A percentile compares a stretch with the other conserved stretches of the same genome.
Conservation (phyloP, 2,888 invertebrate genomes). For the Steinernema hermaphroditum region DNA sequence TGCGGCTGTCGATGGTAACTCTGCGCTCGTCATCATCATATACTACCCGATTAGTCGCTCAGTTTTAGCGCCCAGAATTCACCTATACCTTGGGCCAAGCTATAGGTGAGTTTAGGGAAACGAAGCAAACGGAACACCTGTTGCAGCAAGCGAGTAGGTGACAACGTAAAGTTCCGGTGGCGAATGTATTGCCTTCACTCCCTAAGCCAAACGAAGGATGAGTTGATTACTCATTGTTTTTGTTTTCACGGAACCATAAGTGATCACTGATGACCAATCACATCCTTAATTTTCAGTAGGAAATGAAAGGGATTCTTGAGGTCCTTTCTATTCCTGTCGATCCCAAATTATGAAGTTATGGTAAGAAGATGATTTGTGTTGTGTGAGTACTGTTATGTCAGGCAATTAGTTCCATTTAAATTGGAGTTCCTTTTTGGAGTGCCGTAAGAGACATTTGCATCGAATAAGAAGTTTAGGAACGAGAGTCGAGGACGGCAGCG, state of each 20-base stretch:
- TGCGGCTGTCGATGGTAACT: not conserved
- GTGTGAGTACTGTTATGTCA: slow-evolving; percentile 26
- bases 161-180: too few relatives aligned
- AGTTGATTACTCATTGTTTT: slow-evolving; percentile 25
- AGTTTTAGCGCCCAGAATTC: too few relatives aligned
- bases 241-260: not conserved
- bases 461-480: not conserved
- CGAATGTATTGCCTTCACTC: too few relatives aligned
- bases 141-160: not conserved
- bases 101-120: not conserved
- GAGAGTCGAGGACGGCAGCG: slow-evolving; percentile 16
- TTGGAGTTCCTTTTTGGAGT: not conserved
- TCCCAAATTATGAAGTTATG: not conserved
- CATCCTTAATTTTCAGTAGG: not conserved
- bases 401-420: slow-evolving; percentile 11
- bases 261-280: not conserved
- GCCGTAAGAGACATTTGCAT: slow-evolving; percentile 5
- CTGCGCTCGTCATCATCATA: not conserved
- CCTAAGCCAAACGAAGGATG: not conserved
- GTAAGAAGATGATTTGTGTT: not conserved
- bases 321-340: not conserved
- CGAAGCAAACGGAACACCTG: not conserved
- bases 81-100: not conserved
- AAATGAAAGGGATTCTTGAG: not conserved
- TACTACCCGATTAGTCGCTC: not conserved